These are phyloP conservation scores for Camponotus fellah DNA, from an alignment of 2,888 invertebrate genomes.

Conservation along the genomic window DNA sequence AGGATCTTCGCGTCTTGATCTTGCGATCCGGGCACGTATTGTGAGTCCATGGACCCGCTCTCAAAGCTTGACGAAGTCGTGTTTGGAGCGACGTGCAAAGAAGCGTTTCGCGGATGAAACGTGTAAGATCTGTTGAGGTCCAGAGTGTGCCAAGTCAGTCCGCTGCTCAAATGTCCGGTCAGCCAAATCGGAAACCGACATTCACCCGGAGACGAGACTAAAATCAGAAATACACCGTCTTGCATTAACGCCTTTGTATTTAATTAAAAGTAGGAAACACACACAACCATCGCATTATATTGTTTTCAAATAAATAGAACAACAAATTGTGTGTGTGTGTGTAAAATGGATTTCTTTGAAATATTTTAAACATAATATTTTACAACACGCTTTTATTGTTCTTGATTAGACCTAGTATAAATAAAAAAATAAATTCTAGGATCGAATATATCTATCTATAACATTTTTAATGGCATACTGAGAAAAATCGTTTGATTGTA, in stretches of 20 bases:
- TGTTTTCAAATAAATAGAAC: not conserved
- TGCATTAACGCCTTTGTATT: not conserved
- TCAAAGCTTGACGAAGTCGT: slow-evolving; percentile 80
- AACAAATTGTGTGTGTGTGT: too few species aligned
- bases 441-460: not conserved
- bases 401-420: not conserved
- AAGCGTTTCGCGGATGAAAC: slow-evolving; percentile 94
- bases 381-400: not conserved
- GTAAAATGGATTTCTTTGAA: not conserved
- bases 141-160: slow-evolving; percentile 92
- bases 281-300: not conserved
- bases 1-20: slow-evolving; percentile 84
- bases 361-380: too few species aligned
- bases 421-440: not conserved
- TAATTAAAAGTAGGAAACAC: not conserved
- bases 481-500: too few species aligned
- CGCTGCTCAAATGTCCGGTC: slow-evolving; percentile 89
- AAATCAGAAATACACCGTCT: slow-evolving; percentile 75
- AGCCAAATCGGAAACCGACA: slow-evolving; percentile 96
- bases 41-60: slow-evolving; percentile 77
- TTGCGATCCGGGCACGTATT: slow-evolving; percentile 82
- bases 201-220: slow-evolving; percentile 91
- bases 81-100: slow-evolving; percentile 89
- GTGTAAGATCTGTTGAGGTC: slow-evolving; percentile 95
- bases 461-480: not conserved